Evolutionary conservation across 2,797 vertebrate genomes (phyloP), one percentile per base, ranked within the genome.

Genomic region (Sebastes diaconus): DNA sequence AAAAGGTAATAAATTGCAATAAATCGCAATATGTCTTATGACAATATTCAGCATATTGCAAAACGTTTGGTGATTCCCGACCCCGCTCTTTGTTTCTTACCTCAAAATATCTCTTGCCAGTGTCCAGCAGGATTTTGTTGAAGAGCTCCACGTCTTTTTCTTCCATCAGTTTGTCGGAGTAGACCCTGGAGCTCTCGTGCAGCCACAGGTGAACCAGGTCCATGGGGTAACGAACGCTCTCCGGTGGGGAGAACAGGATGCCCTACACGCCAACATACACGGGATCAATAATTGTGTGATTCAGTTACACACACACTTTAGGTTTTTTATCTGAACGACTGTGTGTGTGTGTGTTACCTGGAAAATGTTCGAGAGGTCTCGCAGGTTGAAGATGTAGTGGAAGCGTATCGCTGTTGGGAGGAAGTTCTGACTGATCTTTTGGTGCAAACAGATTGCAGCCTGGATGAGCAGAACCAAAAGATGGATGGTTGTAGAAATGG

Each of bases 371-470:
- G 94, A 95, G 68, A 96, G 91, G 89, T 97, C 94, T 84, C 96
- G 91, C 78, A 97, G 92, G 94, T 97, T 94, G 92, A 97, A 97
- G 89, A 90, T 93, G 84, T 96, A 97, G 91, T 95, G 95, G 81
- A 97, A 96, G 86, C 94, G 95, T 79, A 96, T 96, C 29, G 95
- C 94, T 14, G 94, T 96, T 18, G 93, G 95, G 27, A 97, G 94
- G 88, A 97, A 97, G 92, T 96, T 96, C 91, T 96, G 94, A n/a
- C 89, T 95, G 93, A 96, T 95, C 94, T 97, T 97, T 90, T 97
- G 95, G 90, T 97, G 94, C 74, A 99, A 94, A 91, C 91, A 96
- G 84, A 96, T 95, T 46, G 94, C 88, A 73, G 93, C 94, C 95
- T 96, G 90, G 65, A 89, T 71, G 20, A 80, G 36, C 24, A 83